phyloP scores from a whole-genome alignment of 2,888 invertebrate species.

The Boloria selene region DNA sequence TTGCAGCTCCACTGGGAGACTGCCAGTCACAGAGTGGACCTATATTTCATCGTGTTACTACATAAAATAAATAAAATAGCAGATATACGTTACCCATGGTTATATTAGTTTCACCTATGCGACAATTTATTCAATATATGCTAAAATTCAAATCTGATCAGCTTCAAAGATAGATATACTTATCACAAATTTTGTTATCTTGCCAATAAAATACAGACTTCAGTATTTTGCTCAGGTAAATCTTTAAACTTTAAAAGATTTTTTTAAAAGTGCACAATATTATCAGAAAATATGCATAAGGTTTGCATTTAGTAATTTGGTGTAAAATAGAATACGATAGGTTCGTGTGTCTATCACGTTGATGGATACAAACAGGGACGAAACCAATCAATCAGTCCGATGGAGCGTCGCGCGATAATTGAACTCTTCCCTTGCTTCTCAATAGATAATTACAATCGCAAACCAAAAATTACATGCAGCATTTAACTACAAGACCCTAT shows the following conservation, averaged over 20 bases:
- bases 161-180: too few relatives aligned
- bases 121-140: too few relatives aligned
- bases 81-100: too few relatives aligned
- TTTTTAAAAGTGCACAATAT: too few relatives aligned
- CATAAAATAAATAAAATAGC: too few relatives aligned
- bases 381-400: slow-evolving; percentile 77
- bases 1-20: slow-evolving; percentile 67
- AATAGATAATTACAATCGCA: slow-evolving; percentile 80
- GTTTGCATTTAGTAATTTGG: slow-evolving; percentile 48
- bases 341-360: slow-evolving; percentile 65
- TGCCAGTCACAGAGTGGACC: slow-evolving; percentile 43
- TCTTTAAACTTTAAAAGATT: too few relatives aligned
- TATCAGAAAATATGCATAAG: slow-evolving; percentile 19
- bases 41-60: too few relatives aligned
- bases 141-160: too few relatives aligned
- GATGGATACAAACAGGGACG: slow-evolving; percentile 65
- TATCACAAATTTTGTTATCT: too few relatives aligned
- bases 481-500: slow-evolving; percentile 76
- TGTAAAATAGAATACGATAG: slow-evolving; percentile 57
- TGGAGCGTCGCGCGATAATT: slow-evolving; percentile 74
- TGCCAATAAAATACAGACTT: too few relatives aligned
- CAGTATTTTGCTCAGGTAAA: too few relatives aligned
- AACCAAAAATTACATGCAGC: slow-evolving; percentile 80
- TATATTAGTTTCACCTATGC: too few relatives aligned
- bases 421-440: slow-evolving; percentile 75